Conservation (phyloP, 2,888 invertebrate species). For the Meiosimyza platycephala region DNA sequence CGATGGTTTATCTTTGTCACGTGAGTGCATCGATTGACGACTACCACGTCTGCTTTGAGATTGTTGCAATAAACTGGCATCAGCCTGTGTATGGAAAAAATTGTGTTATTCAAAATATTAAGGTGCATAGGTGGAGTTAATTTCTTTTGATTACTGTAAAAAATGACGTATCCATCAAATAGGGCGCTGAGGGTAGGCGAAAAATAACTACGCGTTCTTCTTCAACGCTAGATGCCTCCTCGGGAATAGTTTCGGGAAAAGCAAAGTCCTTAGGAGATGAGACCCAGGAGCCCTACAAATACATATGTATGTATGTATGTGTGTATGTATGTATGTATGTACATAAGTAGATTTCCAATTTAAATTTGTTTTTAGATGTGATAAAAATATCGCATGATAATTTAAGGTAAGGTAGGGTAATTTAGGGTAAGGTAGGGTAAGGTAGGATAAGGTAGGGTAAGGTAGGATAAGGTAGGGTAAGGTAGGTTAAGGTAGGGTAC, state of each 20-base stretch:
- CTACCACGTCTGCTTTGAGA: constrained; percentile 65
- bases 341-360: neutral
- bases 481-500: too few relatives aligned
- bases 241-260: constrained; percentile 92
- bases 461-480: too few relatives aligned
- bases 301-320: too few relatives aligned
- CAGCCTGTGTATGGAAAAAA: constrained; percentile 69
- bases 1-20: constrained; percentile 62
- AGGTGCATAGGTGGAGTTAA: neutral
- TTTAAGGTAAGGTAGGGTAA: too few relatives aligned
- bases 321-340: too few relatives aligned
- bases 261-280: constrained; percentile 89
- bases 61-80: constrained; percentile 81
- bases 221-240: constrained; percentile 92
- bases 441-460: too few relatives aligned
- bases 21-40: constrained; percentile 63
- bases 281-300: constrained; percentile 76
- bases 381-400: neutral
- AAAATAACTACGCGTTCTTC: constrained; percentile 94
- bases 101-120: too few relatives aligned
- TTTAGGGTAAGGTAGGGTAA: too few relatives aligned
- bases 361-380: constrained; percentile 5
- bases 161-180: constrained; percentile 81
- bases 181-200: constrained; percentile 81
- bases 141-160: constrained; percentile 74